Evolutionary conservation across 2,797 vertebrate species (phyloP).

Genomic region (Somateria mollissima): DNA sequence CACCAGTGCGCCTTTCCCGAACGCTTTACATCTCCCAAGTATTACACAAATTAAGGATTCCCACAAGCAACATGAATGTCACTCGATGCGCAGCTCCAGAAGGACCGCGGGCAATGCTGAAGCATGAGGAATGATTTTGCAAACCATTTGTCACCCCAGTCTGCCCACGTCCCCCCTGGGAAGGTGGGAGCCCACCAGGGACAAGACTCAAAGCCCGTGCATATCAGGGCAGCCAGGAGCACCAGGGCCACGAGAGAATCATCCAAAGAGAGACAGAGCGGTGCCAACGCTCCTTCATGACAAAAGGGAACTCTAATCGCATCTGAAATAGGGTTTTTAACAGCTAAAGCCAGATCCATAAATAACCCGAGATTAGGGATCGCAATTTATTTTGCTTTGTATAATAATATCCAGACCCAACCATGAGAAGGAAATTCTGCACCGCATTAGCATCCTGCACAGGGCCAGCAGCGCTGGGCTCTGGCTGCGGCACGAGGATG

Average conservation of each 20-base stretch:
- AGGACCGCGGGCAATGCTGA: neutral
- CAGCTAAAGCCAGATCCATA: neutral
- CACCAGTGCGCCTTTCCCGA: neutral
- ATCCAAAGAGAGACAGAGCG: neutral
- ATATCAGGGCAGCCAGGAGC: neutral
- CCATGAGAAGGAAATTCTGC: neutral
- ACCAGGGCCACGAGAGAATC: neutral
- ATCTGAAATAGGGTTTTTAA: neutral
- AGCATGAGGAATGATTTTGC: neutral
- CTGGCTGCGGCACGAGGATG: neutral
- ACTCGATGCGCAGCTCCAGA: neutral
- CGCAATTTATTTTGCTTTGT: neutral
- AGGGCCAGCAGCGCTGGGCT: neutral
- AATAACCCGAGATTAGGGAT: constrained; percentile 24
- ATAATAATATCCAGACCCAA: constrained; percentile 51
- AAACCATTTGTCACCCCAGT: neutral
- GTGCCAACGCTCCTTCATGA: neutral
- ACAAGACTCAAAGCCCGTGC: neutral
- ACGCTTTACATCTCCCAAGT: neutral
- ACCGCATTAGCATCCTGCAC: neutral
- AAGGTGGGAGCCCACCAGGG: neutral
- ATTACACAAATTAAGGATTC: neutral
- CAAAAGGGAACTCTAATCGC: neutral
- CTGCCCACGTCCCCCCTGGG: neutral
- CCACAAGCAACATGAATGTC: accelerated